These are phyloP conservation scores for Dascyllus trimaculatus DNA, from an alignment of 2,113 vertebrate genomes.

Conservation along the genomic window DNA sequence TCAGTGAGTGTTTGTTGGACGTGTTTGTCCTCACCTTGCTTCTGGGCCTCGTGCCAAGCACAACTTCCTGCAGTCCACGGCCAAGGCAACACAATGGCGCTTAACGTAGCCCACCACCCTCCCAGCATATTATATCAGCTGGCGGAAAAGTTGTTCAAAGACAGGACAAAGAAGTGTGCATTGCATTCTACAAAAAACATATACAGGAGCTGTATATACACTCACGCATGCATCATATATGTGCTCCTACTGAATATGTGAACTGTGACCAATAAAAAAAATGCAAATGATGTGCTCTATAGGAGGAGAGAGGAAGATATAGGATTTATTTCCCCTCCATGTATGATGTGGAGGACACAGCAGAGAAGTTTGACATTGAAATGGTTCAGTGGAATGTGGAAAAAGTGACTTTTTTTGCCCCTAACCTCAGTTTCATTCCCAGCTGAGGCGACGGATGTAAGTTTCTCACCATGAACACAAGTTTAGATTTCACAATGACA, in stretches of 20 bases:
- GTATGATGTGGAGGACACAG: constrained; percentile 47
- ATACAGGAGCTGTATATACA: neutral
- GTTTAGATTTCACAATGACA: neutral
- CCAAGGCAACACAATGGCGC: constrained; percentile 73
- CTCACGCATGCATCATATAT: neutral
- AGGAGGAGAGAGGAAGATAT: constrained; percentile 6
- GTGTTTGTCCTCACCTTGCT: constrained; percentile 78
- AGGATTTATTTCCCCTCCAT: neutral
- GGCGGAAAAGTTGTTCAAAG: constrained; percentile 86
- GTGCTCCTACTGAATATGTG: neutral
- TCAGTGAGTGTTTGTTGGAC: constrained; percentile 52
- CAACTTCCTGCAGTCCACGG: constrained; percentile 63
- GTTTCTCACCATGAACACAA: constrained; percentile 12
- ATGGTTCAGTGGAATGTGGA: constrained; percentile 46
- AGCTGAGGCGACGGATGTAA: constrained; percentile 33
- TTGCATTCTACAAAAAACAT: constrained; percentile 20
- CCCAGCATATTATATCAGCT: constrained; percentile 88
- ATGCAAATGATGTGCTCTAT: constrained; percentile 42
- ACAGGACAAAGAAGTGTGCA: constrained; percentile 54
- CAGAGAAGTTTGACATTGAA: constrained; percentile 65
- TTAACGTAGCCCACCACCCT: constrained; percentile 88
- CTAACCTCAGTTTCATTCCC: constrained; percentile 49
- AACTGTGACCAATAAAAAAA: neutral
- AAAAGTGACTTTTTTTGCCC: constrained; percentile 50
- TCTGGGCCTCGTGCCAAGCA: constrained; percentile 70